Conservation (phyloP, 2,888 invertebrate genomes). For the Protonemura montana region DNA sequence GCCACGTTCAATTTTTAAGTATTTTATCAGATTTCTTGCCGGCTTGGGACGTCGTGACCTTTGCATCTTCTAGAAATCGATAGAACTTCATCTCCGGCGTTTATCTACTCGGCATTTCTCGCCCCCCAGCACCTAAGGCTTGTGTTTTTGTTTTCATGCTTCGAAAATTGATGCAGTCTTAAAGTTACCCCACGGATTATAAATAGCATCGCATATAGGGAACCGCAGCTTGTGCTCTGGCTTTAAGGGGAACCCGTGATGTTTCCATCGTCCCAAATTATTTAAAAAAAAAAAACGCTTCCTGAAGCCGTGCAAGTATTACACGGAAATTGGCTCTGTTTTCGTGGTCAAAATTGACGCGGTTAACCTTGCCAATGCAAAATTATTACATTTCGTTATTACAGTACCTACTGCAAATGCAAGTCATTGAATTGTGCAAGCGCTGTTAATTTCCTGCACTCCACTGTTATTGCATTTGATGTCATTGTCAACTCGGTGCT, state of each 20-base stretch:
- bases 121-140: background rate
- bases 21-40: background rate
- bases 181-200: background rate
- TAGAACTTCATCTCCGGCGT: conserved; percentile 7
- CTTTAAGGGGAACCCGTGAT: background rate
- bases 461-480: background rate
- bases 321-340: background rate
- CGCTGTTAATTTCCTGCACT: background rate
- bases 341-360: background rate
- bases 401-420: background rate
- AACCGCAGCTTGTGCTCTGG: background rate
- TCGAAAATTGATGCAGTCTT: background rate
- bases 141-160: conserved; percentile 7
- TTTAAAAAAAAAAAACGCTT: background rate
- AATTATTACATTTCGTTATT: background rate
- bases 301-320: background rate
- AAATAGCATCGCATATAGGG: background rate
- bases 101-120: background rate
- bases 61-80: background rate
- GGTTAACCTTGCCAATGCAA: background rate
- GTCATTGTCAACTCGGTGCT: background rate
- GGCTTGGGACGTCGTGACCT: background rate
- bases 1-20: background rate
- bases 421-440: background rate
- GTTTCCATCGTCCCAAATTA: background rate